A percentile compares a stretch with the other conserved stretches of the same genome.
phyloP scores from a whole-genome alignment of 53 echinoderm and acorn worm genomes.

The Paracentrotus lividus region DNA sequence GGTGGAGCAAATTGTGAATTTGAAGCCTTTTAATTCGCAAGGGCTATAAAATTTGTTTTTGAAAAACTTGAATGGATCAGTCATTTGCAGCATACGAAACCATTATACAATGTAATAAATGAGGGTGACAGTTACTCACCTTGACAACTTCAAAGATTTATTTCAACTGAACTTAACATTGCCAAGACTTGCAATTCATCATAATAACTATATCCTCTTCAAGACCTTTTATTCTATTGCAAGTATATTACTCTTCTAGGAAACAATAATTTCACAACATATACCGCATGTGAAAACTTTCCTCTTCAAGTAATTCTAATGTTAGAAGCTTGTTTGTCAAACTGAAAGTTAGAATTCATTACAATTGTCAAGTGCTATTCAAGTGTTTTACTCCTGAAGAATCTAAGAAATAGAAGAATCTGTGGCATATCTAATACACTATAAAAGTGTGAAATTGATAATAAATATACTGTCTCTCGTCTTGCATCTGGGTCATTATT shows the following conservation, averaged over 20 bases:
- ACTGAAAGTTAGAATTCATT: constrained; percentile 4
- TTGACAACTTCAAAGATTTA: too few species aligned
- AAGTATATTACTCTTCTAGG: background rate
- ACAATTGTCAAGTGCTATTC: background rate
- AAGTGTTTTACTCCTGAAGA: background rate
- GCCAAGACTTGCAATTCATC: too few species aligned
- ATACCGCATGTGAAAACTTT: background rate
- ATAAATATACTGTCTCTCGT: background rate
- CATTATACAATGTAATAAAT: too few species aligned
- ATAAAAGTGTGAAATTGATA: background rate
- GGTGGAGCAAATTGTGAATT: too few species aligned
- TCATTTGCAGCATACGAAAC: too few species aligned
- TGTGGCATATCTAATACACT: background rate
- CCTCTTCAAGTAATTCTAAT: background rate
- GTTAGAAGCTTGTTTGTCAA: background rate
- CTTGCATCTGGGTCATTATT: background rate
- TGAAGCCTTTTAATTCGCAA: too few species aligned
- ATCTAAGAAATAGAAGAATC: background rate
- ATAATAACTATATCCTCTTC: background rate
- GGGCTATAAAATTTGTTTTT: too few species aligned
- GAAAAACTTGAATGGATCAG: too few species aligned
- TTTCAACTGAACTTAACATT: too few species aligned
- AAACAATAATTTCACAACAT: background rate
- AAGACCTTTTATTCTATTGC: background rate
- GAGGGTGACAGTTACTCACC: too few species aligned